These are phyloP conservation scores for Eptatretus burgeri DNA, from an alignment of 2,113 vertebrate genomes.

Conservation along the genomic window DNA sequence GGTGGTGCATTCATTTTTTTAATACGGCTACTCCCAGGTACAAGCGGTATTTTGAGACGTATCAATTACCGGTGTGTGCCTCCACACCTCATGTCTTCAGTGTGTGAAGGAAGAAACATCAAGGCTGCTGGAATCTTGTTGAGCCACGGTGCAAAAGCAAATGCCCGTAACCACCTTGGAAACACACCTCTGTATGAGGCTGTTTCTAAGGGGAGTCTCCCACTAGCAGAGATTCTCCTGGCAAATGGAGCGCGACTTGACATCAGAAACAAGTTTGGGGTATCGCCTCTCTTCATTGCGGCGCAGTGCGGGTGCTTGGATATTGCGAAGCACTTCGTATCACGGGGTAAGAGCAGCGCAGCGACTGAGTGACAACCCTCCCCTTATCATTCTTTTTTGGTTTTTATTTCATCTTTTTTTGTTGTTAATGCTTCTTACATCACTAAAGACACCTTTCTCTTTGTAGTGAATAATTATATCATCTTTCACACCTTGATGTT, in stretches of 20 bases:
- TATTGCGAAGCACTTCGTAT: conserved; percentile 33
- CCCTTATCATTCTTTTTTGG: neutral
- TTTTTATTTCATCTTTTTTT: neutral
- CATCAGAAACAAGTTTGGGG: conserved; percentile 35
- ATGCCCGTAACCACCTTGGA: conserved; percentile 34
- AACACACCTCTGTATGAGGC: conserved; percentile 63
- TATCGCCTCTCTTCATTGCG: conserved; percentile 47
- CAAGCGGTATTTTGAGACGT: no score
- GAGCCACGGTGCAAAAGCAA: conserved; percentile 23
- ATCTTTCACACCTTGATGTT: no score
- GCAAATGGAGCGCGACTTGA: conserved; percentile 41
- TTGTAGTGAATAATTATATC: no score
- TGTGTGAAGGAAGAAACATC: neutral
- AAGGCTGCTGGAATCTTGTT: conserved; percentile 30
- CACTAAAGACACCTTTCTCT: no score
- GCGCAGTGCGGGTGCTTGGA: conserved; percentile 47
- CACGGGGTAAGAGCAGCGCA: conserved; percentile 20
- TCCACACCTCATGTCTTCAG: no score
- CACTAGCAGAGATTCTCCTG: conserved; percentile 47
- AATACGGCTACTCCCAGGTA: no score
- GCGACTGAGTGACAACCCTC: neutral
- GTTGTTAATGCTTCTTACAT: no score
- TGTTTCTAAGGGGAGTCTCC: conserved; percentile 28
- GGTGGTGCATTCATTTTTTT: no score
- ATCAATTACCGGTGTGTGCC: no score